A percentile compares a stretch with the other conserved stretches of the same genome.
Evolutionary conservation across 2,888 invertebrate species (phyloP).

Genomic region (Lycophotia porphyrea): DNA sequence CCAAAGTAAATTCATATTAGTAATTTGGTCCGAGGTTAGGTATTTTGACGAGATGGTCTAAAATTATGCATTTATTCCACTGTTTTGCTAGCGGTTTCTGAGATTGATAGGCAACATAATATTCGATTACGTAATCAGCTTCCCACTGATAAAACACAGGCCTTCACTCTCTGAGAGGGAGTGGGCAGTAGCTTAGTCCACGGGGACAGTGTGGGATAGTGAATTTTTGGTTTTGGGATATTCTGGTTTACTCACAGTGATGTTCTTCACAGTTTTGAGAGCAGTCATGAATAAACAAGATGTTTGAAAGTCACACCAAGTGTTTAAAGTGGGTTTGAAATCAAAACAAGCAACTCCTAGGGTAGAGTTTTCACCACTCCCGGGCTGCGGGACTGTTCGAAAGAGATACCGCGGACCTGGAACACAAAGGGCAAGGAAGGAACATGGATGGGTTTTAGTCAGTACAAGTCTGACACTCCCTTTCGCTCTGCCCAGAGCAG

Average conservation of each 20-base stretch:
- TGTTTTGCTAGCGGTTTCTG: neutral
- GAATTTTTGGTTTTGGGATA: neutral
- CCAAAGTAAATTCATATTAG: slow-evolving; percentile 46
- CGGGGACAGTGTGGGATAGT: neutral
- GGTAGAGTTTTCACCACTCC: too few relatives aligned
- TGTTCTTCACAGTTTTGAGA: neutral
- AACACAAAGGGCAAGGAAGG: too few relatives aligned
- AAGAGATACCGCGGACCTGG: too few relatives aligned
- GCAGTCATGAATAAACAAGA: neutral
- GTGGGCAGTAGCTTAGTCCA: neutral
- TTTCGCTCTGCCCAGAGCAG: too few relatives aligned
- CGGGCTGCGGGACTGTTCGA: too few relatives aligned
- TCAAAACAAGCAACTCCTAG: too few relatives aligned
- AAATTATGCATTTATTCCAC: slow-evolving; percentile 18
- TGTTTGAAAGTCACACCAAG: too few relatives aligned
- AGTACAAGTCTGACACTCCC: too few relatives aligned
- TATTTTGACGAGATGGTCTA: slow-evolving; percentile 10
- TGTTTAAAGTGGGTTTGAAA: too few relatives aligned
- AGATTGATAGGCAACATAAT: neutral
- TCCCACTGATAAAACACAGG: neutral
- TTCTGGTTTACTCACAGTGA: neutral
- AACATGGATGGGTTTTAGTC: too few relatives aligned
- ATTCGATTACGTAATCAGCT: neutral
- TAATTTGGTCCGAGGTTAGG: slow-evolving; percentile 52
- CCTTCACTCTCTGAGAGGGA: neutral